Conservation (phyloP, 2,113 vertebrate species). For the Eurystomus gularis region DNA sequence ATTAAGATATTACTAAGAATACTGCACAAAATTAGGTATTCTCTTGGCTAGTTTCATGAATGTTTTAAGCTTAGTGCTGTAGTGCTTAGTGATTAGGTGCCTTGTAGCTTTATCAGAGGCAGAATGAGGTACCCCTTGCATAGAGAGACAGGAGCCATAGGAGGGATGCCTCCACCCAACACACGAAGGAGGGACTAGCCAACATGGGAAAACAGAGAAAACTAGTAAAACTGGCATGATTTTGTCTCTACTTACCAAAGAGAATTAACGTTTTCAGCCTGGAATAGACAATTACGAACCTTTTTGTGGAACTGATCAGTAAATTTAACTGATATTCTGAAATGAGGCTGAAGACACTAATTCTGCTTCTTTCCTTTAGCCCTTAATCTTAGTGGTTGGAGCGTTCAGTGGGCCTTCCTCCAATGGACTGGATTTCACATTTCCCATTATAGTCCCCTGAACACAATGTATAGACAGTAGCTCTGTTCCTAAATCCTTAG, state of each 20-base stretch:
- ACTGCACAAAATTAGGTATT: not conserved
- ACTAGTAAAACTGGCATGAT: not conserved
- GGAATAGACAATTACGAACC: not conserved
- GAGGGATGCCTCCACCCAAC: not conserved
- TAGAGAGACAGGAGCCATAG: rapidly evolving
- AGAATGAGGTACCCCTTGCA: not conserved
- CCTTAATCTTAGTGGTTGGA: not conserved
- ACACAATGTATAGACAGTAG: not conserved
- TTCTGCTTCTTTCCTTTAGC: not conserved
- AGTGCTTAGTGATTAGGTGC: not conserved
- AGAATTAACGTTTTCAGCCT: not conserved
- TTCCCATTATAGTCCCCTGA: not conserved
- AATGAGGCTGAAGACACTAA: not conserved
- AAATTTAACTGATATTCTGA: not conserved
- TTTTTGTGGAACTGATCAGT: not conserved
- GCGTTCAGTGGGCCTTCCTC: not conserved
- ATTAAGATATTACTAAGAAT: not conserved
- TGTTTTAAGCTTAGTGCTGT: not conserved
- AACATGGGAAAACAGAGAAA: not conserved
- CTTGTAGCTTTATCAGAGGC: not conserved
- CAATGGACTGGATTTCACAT: not conserved
- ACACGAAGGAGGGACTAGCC: rapidly evolving
- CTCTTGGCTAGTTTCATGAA: not conserved
- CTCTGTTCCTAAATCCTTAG: not conserved
- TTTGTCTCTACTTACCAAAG: not conserved